phyloP scores from a whole-genome alignment of 2,113 vertebrate species.

The Peromyscus maniculatus region DNA sequence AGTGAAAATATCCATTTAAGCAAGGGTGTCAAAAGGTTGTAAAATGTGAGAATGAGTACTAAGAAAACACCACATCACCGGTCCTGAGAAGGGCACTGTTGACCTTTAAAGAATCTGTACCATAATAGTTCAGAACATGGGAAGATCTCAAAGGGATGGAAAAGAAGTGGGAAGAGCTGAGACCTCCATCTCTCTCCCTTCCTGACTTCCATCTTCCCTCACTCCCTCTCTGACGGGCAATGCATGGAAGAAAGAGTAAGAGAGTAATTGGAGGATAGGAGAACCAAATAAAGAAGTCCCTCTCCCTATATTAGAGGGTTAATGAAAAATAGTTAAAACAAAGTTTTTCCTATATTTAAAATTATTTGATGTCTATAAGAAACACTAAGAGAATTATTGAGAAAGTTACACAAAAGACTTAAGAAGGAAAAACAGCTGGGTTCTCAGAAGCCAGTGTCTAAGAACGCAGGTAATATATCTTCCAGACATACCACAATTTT shows the following conservation, averaged over 20 bases:
- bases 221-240: neutral
- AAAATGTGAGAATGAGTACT: neutral
- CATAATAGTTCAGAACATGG: neutral
- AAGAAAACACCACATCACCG: neutral
- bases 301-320: neutral
- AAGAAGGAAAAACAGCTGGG: neutral
- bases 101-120: neutral
- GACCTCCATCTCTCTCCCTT: neutral
- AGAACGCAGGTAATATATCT: neutral
- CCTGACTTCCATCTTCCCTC: too few species aligned
- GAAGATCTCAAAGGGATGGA: neutral
- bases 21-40: neutral
- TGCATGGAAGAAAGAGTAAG: neutral
- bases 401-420: constrained; percentile 15
- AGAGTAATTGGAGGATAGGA: neutral
- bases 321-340: neutral
- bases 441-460: neutral
- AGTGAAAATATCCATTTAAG: constrained; percentile 4
- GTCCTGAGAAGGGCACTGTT: neutral
- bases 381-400: neutral
- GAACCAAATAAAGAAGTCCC: neutral
- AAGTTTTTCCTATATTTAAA: constrained; percentile 13
- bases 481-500: neutral
- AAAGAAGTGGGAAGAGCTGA: neutral
- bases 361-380: constrained; percentile 30